phyloP scores from a whole-genome alignment of 1,140 invertebrate species.

The Dinoponera quadriceps region DNA sequence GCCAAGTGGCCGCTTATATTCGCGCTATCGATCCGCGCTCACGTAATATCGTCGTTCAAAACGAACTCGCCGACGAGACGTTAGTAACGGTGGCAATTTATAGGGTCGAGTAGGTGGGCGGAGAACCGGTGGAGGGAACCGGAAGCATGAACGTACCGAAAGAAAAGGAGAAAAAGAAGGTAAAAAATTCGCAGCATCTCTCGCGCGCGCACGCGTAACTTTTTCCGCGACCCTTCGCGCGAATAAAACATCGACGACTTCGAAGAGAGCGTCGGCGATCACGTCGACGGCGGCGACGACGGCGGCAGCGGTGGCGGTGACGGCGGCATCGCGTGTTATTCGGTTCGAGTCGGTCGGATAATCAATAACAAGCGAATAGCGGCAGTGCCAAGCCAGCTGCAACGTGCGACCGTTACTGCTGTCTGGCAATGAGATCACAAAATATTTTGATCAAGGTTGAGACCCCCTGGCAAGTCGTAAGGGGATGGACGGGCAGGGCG shows the following conservation, averaged over 20 bases:
- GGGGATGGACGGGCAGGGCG: conserved; percentile 83
- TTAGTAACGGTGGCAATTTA: neutral
- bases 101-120: neutral
- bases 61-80: neutral
- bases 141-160: neutral
- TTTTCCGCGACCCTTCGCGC: neutral
- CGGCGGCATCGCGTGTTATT: conserved; percentile 37
- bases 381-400: conserved; percentile 45
- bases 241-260: neutral
- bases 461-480: conserved; percentile 80
- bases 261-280: neutral
- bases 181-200: too few relatives aligned
- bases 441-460: conserved; percentile 76
- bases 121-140: neutral
- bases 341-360: conserved; percentile 35
- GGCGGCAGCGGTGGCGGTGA: neutral
- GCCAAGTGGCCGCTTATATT: conserved; percentile 38
- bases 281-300: neutral
- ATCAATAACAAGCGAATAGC: conserved; percentile 57
- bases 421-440: conserved; percentile 68
- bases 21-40: conserved; percentile 28
- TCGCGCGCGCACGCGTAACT: too few relatives aligned
- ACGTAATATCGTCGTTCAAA: conserved; percentile 24
- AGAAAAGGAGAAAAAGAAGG: too few relatives aligned
- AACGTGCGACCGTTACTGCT: conserved; percentile 15